Evolutionary conservation across 37 sponge, comb jelly and placozoan species (phyloP), one percentile per base, ranked within the genome.

Genomic region (Eunapius fragilis): DNA sequence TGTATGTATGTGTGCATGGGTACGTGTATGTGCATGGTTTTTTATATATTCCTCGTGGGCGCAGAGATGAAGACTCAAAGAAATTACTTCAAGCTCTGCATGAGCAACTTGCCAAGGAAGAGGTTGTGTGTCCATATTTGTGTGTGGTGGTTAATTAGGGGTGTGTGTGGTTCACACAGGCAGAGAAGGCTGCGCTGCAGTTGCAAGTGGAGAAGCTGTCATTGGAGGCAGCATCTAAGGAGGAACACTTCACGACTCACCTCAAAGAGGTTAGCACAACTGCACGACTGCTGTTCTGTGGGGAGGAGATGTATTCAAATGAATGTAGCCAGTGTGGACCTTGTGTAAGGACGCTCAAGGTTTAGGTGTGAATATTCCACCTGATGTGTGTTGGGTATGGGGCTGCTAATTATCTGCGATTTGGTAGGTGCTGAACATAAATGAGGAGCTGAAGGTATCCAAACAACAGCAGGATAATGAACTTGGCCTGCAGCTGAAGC

Each of bases 21-120:
- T 41, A 6, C 6, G 41, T 41, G 41, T 41, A 19, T 58, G 58
- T 10, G 17, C 14, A 17, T 58, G 58, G 7, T 58, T 0, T 3
- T 41, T 6, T 9, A 17, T 11, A 19, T 58, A 58, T 58, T 10
- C 58, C 58, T 2, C 41, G n/a, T 41, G 41, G 6, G 6, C 41
- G 0, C 75, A 75, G 75, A 25, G 75, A 33, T 75, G 35, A 75
- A 3, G 75, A 75, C 27, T 31, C 35, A 33, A 31, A 75, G 75
- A 75, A 36, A 36, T 31, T 33, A 24, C 23, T 75, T 2, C 36
- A 75, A 36, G 75, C 35, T 6, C 22, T 36, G 25, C 75, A 22
- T 24, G 35, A 23, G 37, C 33, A 75, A 25, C 75, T 75, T 36
- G 25, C 23, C 23, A 31, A 79, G 25, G 67, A 79, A 47, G 49